Conservation (phyloP, 1,140 invertebrate species). For the Ridgeia piscesae region DNA sequence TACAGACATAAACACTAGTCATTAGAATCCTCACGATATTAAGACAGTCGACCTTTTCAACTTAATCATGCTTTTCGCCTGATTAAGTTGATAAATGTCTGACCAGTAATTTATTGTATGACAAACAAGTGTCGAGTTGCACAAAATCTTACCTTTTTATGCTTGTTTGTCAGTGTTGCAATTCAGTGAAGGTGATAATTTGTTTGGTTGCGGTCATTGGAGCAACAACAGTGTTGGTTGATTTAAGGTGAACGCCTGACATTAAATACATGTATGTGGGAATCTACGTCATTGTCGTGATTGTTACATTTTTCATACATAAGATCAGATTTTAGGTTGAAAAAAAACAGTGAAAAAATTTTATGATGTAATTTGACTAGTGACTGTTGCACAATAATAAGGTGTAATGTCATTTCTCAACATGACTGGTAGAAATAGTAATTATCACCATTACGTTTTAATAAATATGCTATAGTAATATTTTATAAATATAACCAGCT, state of each 20-base stretch:
- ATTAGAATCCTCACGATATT: not conserved
- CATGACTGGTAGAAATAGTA: not conserved
- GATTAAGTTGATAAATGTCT: too few relatives aligned
- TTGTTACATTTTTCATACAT: not conserved
- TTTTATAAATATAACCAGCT: not conserved
- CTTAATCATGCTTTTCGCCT: too few relatives aligned
- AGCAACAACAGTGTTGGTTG: not conserved
- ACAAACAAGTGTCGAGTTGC: not conserved
- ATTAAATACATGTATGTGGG: not conserved
- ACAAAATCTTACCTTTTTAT: not conserved
- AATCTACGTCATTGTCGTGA: not conserved
- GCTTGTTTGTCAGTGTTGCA: not conserved
- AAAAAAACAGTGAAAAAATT: not conserved
- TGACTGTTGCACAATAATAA: not conserved
- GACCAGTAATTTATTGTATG: too few relatives aligned
- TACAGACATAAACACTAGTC: not conserved
- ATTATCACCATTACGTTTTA: not conserved
- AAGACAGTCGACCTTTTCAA: too few relatives aligned
- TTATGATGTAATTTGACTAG: not conserved
- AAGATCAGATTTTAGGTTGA: not conserved
- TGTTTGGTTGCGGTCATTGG: conserved; percentile 5
- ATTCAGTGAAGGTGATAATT: not conserved
- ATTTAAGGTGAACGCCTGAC: not conserved
- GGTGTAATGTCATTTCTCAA: not conserved
- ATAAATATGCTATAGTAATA: not conserved